phyloP scores from a whole-genome alignment of 2,888 invertebrate genomes.

The Ophonus ardosiacus region DNA sequence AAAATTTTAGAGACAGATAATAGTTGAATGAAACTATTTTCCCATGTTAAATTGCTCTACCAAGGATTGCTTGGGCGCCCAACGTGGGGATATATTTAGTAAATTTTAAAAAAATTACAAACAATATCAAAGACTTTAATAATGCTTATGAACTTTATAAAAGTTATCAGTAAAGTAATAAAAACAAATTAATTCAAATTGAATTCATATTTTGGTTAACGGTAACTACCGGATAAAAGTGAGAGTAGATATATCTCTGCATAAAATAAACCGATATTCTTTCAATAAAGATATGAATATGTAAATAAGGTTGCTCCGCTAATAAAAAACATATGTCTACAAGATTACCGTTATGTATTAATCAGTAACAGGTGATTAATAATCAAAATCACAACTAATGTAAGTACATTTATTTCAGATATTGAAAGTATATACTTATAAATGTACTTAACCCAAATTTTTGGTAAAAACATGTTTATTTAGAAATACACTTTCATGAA shows the following conservation, averaged over 20 bases:
- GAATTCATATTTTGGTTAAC: not conserved
- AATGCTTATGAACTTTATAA: not conserved
- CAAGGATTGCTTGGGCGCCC: too few relatives aligned
- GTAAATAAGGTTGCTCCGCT: slow-evolving; percentile 14
- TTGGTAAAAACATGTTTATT: not conserved
- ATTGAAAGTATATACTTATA: slow-evolving; percentile 1
- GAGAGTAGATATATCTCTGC: slow-evolving; percentile 1
- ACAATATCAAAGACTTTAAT: too few relatives aligned
- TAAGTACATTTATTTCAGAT: not conserved
- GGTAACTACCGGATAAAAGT: slow-evolving; percentile 16
- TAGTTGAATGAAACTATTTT: too few relatives aligned
- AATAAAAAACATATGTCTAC: slow-evolving; percentile 13
- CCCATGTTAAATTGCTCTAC: too few relatives aligned
- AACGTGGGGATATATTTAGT: too few relatives aligned
- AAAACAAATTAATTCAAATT: not conserved
- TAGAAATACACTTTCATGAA: not conserved
- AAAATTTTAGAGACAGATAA: too few relatives aligned
- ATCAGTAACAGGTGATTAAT: slow-evolving; percentile 33
- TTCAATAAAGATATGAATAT: slow-evolving; percentile 38
- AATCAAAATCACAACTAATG: slow-evolving; percentile 7
- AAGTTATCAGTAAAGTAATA: not conserved
- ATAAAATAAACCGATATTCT: slow-evolving; percentile 16
- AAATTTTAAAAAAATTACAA: too few relatives aligned
- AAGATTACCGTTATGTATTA: slow-evolving; percentile 34
- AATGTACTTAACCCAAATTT: not conserved